These are phyloP conservation scores for Meloidogyne floridensis DNA, from an alignment of 1,140 invertebrate species.

Conservation along the genomic window DNA sequence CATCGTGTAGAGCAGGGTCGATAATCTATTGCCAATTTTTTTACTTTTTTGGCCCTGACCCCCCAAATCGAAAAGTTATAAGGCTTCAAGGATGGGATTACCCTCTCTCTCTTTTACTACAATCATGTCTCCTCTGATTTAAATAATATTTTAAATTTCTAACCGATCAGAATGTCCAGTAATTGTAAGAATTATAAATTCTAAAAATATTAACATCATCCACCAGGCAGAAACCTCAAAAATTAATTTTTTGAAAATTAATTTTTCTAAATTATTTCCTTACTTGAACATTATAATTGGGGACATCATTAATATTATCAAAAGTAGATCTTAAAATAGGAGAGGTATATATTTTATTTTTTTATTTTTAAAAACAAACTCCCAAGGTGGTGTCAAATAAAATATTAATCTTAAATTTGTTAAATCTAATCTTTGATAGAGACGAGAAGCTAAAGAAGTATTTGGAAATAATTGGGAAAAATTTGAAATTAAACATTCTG, in stretches of 20 bases:
- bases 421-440: slow-evolving; percentile 55
- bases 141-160: background rate
- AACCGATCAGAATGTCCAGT: slow-evolving; percentile 55
- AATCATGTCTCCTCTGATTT: background rate
- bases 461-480: slow-evolving; percentile 60
- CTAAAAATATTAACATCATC: slow-evolving; percentile 58
- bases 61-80: no score
- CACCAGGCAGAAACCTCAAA: slow-evolving; percentile 62
- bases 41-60: no score
- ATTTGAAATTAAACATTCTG: slow-evolving; percentile 26
- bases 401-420: slow-evolving; percentile 59
- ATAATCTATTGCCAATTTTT: no score
- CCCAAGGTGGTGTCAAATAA: background rate
- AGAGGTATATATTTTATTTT: slow-evolving; percentile 51
- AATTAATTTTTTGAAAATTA: background rate
- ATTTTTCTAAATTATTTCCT: background rate
- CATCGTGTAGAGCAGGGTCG: no score
- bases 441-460: slow-evolving; percentile 58
- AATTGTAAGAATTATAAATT: slow-evolving; percentile 58
- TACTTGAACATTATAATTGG: slow-evolving; percentile 65
- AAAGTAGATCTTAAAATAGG: slow-evolving; percentile 61
- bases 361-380: slow-evolving; percentile 17
- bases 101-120: no score
- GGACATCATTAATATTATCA: slow-evolving; percentile 50
- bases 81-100: no score